Base-by-base conservation (phyloP, 2,888 invertebrate species). In the Ochropacha duplaris region DNA sequence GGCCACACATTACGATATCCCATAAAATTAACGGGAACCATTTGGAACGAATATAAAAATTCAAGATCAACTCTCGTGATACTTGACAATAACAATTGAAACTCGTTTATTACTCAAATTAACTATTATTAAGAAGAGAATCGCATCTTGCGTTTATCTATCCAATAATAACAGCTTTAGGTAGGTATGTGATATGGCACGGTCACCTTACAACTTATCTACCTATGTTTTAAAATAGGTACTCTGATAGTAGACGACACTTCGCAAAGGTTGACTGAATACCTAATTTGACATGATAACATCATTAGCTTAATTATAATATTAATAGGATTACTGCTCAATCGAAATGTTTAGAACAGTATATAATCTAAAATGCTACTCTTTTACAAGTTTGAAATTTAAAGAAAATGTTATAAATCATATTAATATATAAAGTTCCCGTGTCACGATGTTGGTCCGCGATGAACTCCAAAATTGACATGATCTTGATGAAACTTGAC, bases 1-100 rank as follows among this genome's bases (percentile, higher is more conserved):
- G 86, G 80, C 85, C 84, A 85, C 85, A 87, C 88, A 89, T 88
- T 84, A 83, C 79, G 78, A 66, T 66, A 61, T 76, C 76, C 83
- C 80, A 84, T 89, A 84, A 86, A 87, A 83, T 82, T 79, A 89
- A 89, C 88, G 87, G 89, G 79, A 80, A 72, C 65, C 61, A 58
- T 68, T 70, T 62, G 68, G 72, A 78, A 75, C 71, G 73, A n/a
- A 69, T 75, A 68, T 69, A 74, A 74, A 70, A 61, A 69, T 72
- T 65, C 66, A 69, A 65, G 69, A 70, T 69, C 65, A 68, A 72
- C 69, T 74, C 81, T 84, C 89, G 89, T 90, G 90, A 72, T 76
- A 71, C 79, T 79, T 78, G 81, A 76, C 82, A 70, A 87, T 90
- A 84, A 88, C 80, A 76, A 79, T 83, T 70, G 64, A 59, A 79